These are phyloP conservation scores for Ganaspis sp. DNA, from an alignment of 1,140 invertebrate genomes.

Conservation along the genomic window DNA sequence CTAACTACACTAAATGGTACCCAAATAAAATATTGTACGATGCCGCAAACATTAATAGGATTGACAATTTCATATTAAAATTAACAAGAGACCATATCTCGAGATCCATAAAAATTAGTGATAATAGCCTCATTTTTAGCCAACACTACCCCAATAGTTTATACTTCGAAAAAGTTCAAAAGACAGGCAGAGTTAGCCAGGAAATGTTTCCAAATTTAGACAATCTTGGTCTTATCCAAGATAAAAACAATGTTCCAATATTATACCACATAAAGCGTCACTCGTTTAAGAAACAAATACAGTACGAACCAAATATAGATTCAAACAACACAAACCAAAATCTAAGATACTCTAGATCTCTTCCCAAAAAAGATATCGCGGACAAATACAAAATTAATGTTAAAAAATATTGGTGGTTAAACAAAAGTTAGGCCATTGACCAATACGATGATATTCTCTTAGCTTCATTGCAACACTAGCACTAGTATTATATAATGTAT, in stretches of 20 bases:
- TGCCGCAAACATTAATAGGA: conserved; percentile 26
- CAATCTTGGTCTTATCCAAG: background rate
- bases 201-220: background rate
- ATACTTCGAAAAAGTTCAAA: background rate
- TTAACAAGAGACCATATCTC: conserved; percentile 35
- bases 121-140: conserved; percentile 33
- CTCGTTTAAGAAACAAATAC: conserved; percentile 14
- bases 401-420: background rate
- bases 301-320: background rate
- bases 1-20: conserved; percentile 31
- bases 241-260: conserved; percentile 33
- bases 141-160: background rate
- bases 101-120: background rate
- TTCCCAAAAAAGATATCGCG: background rate
- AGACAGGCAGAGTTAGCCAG: background rate
- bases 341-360: background rate
- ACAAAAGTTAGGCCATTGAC: background rate
- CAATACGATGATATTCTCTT: too few species aligned
- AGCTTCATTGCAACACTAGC: too few species aligned
- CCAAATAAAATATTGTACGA: conserved; percentile 43
- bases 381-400: background rate
- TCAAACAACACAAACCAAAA: background rate
- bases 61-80: conserved; percentile 42
- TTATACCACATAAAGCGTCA: conserved; percentile 46
- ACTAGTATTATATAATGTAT: too few species aligned